Percentiles rank a stretch among this genome's conserved stretches.
Evolutionary conservation across 2,113 vertebrate genomes (phyloP).

Genomic region (Panurus biarmicus): DNA sequence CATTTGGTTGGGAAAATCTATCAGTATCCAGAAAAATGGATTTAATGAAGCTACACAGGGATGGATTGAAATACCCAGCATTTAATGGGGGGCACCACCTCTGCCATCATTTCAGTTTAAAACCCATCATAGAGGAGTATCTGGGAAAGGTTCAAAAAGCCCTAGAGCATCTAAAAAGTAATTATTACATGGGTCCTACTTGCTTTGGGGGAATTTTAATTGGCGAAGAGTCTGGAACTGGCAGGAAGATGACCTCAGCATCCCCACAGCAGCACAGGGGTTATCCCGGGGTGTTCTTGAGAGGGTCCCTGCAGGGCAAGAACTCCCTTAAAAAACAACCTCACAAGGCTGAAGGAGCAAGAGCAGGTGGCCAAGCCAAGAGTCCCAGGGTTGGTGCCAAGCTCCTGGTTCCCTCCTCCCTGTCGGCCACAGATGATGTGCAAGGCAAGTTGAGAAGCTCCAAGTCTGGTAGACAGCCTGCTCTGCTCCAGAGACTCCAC

Average conservation of each 20-base stretch:
- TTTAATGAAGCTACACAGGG: not conserved
- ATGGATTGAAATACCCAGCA: not conserved
- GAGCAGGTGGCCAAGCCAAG: conserved; percentile 26
- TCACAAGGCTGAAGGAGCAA: not conserved
- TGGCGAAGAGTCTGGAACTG: not conserved
- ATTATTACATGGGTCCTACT: not conserved
- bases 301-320: fast-evolving
- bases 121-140: not conserved
- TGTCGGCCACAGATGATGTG: conserved; percentile 68
- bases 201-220: not conserved
- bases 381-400: conserved; percentile 29
- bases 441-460: conserved; percentile 70
- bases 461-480: conserved; percentile 81
- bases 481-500: conserved; percentile 77
- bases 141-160: not conserved
- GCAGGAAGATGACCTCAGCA: not conserved
- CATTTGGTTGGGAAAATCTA: not conserved
- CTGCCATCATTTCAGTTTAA: not conserved
- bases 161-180: not conserved
- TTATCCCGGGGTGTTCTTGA: not conserved
- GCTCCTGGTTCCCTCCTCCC: not conserved
- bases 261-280: not conserved
- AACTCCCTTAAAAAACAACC: not conserved
- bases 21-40: not conserved
- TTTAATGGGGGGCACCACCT: not conserved